Conservation (phyloP, 1,140 invertebrate species). For the Cardiocondyla obscurior region DNA sequence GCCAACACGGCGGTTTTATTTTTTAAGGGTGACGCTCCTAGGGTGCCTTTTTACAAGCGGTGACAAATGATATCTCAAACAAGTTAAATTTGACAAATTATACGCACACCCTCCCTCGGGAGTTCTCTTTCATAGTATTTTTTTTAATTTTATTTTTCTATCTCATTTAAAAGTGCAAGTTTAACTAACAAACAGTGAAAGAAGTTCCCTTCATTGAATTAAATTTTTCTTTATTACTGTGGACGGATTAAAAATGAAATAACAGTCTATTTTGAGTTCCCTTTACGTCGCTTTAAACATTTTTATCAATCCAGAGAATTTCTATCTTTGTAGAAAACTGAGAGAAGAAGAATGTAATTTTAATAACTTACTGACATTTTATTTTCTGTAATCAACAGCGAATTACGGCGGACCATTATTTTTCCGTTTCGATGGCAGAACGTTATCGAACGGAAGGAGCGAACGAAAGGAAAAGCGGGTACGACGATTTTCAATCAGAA, state of each 20-base stretch:
- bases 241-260: background rate
- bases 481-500: slow-evolving; percentile 64
- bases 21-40: slow-evolving; percentile 65
- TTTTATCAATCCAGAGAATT: background rate
- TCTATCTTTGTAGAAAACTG: background rate
- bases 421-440: slow-evolving; percentile 5
- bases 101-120: background rate
- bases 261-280: background rate
- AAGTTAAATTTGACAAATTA: slow-evolving; percentile 67
- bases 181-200: background rate
- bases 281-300: background rate
- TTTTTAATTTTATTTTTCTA: background rate
- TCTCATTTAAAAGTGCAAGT: background rate
- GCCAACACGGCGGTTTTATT: slow-evolving; percentile 52
- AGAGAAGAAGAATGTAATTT: background rate
- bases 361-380: background rate
- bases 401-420: slow-evolving; percentile 22
- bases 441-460: slow-evolving; percentile 53
- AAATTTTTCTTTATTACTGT: background rate
- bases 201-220: background rate
- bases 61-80: slow-evolving; percentile 39
- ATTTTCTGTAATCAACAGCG: background rate
- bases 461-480: slow-evolving; percentile 68
- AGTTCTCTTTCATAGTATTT: too few species aligned
- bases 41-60: background rate